These are phyloP conservation scores for Platycheirus rosarum DNA, from an alignment of 2,888 invertebrate genomes.

Conservation along the genomic window DNA sequence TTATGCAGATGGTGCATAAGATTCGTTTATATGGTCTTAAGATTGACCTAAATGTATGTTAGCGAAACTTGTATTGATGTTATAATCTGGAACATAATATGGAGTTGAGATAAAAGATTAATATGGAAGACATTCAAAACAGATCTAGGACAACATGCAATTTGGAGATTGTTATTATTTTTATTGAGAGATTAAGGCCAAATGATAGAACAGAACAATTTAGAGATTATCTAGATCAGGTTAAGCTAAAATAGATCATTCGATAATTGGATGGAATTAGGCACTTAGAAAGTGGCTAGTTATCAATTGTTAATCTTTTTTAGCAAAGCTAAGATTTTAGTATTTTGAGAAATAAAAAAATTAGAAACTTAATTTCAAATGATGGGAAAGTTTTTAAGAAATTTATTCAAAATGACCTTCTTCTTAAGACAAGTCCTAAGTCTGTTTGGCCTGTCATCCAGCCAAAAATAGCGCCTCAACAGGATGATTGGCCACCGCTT, in stretches of 20 bases:
- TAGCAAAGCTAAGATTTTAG: too few species aligned
- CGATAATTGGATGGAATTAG: constrained; percentile 15
- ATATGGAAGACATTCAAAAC: constrained; percentile 5
- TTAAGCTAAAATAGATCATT: constrained; percentile 35
- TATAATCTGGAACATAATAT: constrained; percentile 27
- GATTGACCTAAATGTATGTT: constrained; percentile 46
- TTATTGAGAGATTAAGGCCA: constrained; percentile 56
- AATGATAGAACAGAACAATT: constrained; percentile 36
- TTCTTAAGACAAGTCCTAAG: too few species aligned
- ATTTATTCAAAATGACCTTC: too few species aligned
- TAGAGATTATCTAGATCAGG: constrained; percentile 51
- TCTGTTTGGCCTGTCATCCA: too few species aligned
- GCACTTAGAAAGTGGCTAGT: constrained; percentile 35
- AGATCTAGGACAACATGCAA: constrained; percentile 54
- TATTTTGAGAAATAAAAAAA: too few species aligned
- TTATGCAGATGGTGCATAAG: constrained; percentile 13
- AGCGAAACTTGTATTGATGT: constrained; percentile 30
- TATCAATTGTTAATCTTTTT: neutral
- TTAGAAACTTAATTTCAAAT: too few species aligned
- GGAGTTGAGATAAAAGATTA: constrained; percentile 17
- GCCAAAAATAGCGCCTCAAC: too few species aligned
- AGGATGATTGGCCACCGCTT: too few species aligned
- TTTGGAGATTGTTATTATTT: constrained; percentile 36
- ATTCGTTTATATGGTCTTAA: constrained; percentile 25
- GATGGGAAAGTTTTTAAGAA: too few species aligned